Conservation (phyloP, 1,140 invertebrate genomes). For the Maconellicoccus hirsutus region DNA sequence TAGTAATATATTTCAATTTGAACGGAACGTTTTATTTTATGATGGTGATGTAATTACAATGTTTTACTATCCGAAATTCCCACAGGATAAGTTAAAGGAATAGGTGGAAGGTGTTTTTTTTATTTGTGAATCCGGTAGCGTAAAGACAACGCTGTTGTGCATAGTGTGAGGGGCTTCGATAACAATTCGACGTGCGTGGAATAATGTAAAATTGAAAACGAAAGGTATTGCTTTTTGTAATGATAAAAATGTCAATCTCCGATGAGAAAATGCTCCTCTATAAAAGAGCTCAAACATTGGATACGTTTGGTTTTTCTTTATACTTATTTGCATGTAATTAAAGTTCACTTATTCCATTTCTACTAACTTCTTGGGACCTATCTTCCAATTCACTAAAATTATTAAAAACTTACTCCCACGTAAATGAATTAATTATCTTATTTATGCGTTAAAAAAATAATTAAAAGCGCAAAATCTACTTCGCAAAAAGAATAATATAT, state of each 20-base stretch:
- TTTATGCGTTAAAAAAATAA: no score
- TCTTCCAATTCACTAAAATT: no score
- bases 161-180: neutral
- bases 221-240: neutral
- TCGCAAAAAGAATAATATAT: neutral
- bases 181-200: slow-evolving; percentile 2
- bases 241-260: no score
- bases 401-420: no score
- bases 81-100: neutral
- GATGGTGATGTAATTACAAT: slow-evolving; percentile 5
- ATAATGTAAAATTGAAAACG: slow-evolving; percentile 1
- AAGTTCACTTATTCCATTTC: no score
- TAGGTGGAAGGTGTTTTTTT: neutral
- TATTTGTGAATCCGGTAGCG: neutral
- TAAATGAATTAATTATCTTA: no score
- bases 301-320: no score
- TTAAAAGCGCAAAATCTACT: no score
- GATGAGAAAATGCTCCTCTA: no score
- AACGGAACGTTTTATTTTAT: neutral
- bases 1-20: slow-evolving; percentile 1
- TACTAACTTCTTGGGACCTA: no score
- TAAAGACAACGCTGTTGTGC: neutral
- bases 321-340: no score
- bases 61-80: neutral
- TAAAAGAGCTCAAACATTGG: no score